phyloP scores from a whole-genome alignment of 2,888 invertebrate genomes.

The Ophion costatus region DNA sequence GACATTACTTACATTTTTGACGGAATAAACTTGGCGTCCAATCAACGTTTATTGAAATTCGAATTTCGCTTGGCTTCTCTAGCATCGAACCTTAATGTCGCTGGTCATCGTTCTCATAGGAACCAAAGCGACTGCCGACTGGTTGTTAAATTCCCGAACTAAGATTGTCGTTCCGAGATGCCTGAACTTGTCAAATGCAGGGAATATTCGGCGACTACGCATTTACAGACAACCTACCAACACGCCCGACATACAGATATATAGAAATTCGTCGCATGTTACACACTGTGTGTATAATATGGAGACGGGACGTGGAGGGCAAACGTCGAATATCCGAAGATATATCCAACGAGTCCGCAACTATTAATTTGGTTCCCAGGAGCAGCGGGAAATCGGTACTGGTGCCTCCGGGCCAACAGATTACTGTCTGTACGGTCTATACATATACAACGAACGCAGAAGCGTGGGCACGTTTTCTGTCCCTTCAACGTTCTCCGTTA shows the following conservation, averaged over 20 bases:
- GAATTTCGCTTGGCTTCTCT: background rate
- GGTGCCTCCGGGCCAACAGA: slow-evolving; percentile 80
- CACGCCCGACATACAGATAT: background rate
- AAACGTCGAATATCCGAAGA: slow-evolving; percentile 77
- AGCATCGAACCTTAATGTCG: background rate
- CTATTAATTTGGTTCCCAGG: slow-evolving; percentile 83
- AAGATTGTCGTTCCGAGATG: slow-evolving; percentile 40
- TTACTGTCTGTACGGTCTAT: slow-evolving; percentile 78
- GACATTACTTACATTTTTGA: too few relatives aligned
- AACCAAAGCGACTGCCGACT: background rate
- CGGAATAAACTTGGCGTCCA: background rate
- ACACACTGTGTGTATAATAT: slow-evolving; percentile 25
- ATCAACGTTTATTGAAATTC: background rate
- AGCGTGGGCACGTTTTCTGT: slow-evolving; percentile 43
- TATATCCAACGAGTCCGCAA: slow-evolving; percentile 78
- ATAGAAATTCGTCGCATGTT: slow-evolving; percentile 13
- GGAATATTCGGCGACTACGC: slow-evolving; percentile 19
- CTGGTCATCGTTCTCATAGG: background rate
- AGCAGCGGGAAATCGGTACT: slow-evolving; percentile 69
- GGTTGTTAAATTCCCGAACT: slow-evolving; percentile 18
- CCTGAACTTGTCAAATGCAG: slow-evolving; percentile 65
- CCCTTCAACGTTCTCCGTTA: slow-evolving; percentile 45
- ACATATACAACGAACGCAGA: slow-evolving; percentile 56
- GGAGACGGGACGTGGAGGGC: slow-evolving; percentile 66
- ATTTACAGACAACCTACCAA: slow-evolving; percentile 9